phyloP scores from a whole-genome alignment of 2,797 vertebrate genomes.

The Nyctalus aviator region DNA sequence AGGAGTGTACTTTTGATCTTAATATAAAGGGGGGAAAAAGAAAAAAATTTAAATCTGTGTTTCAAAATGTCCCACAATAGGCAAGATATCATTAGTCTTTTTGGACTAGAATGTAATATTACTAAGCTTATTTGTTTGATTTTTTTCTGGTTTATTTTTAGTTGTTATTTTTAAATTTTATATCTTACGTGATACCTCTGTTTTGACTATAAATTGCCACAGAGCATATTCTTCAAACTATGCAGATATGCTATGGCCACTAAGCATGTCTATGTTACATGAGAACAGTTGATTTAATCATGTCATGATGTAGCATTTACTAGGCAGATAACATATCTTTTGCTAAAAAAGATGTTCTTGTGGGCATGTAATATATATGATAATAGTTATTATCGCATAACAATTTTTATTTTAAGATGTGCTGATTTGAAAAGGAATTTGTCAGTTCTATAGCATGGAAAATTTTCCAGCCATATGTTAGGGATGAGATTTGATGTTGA shows the following conservation, averaged over 20 bases:
- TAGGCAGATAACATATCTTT: not conserved
- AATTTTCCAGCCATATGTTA: constrained; percentile 14
- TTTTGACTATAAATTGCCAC: constrained; percentile 54
- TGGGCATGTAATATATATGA: not conserved
- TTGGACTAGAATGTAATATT: constrained; percentile 69
- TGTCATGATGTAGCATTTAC: not conserved
- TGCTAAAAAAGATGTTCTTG: constrained; percentile 45
- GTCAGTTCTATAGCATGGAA: not conserved
- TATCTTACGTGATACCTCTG: constrained; percentile 16
- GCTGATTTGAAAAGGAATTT: constrained; percentile 54
- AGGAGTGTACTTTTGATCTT: constrained; percentile 76
- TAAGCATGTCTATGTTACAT: not conserved
- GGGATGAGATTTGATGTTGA: not conserved
- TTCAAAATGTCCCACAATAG: constrained; percentile 61
- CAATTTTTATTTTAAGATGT: constrained; percentile 40
- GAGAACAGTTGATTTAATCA: constrained; percentile 58
- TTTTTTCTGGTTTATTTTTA: constrained; percentile 66
- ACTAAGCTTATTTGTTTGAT: constrained; percentile 62
- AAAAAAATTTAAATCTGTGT: not conserved
- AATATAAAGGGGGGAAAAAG: constrained; percentile 24
- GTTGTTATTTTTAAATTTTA: constrained; percentile 59
- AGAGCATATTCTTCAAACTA: constrained; percentile 39
- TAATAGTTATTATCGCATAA: not conserved
- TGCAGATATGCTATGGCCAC: constrained; percentile 36
- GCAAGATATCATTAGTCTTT: constrained; percentile 68